Base-by-base conservation (phyloP, 2,797 vertebrate species). In the Sebastolobus alascanus region DNA sequence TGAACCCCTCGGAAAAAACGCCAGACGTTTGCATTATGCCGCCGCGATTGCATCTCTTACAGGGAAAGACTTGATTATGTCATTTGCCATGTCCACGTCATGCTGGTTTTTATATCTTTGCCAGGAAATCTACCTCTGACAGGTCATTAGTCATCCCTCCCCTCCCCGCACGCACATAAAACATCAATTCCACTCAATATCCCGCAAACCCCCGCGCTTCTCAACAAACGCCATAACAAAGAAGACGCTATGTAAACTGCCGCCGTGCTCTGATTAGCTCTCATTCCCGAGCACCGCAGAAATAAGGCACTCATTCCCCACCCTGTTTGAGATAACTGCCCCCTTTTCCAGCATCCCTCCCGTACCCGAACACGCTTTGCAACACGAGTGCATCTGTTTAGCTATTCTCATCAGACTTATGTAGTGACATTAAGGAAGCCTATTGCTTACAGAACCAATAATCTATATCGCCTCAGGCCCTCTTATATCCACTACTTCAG, bases 121-220 rank as follows among this genome's bases (percentile, higher is more conserved):
- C 93, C 93, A 93, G 94, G 94, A 95, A 94, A 95, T 95, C 93
- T 94, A 93, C 93, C 92, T 95, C 90, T 93, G 93, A 94, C 93
- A 94, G 92, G 91, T 90, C 94, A 94, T 94, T 94, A 94, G 94
- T 94, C 93, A 95, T 94, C 89, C 82, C 92, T 83, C 90, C 92
- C 64, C 91, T 89, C 89, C 92, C 89, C 58, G 74, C 89, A 73
- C 75, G 69, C 92, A 90, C 93, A 93, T 91, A 92, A 90, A 93
- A 94, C 92, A 93, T 94, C 89, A 90, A 91, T 93, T 93, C 93
- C 90, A 89, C 91, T 90, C 89, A 91, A 93, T 91, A 93, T 91
- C 90, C 89, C 81, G 80, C 90, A 93, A 92, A 93, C 84, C 88
- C 90, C 90, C 2, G 80, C 61, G 84, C 84, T 84, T 82, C 89